Evolutionary conservation across 2,113 vertebrate species (phyloP), one percentile per base, ranked within the genome.

Genomic region (Montifringilla adamsi): DNA sequence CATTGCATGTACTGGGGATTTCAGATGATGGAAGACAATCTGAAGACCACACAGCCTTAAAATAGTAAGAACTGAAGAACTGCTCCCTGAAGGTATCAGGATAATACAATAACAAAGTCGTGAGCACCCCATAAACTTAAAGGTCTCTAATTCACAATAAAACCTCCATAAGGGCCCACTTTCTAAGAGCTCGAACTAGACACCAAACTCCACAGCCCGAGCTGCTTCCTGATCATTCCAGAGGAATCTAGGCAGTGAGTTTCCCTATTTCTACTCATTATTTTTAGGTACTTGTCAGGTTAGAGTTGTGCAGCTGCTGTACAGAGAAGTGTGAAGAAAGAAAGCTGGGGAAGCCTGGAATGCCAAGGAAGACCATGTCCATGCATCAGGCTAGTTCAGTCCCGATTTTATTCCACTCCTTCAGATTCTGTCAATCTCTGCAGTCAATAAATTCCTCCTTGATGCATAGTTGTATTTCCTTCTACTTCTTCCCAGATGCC

Each of bases 131-230:
- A 3, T 53, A 55, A 89, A 33, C 16, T 46, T 88, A 43, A 46
- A 64, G 13, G 46, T 74, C 49, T 93, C 78, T 88, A 19, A 37
- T 66, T 85, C 35, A 70, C 14, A 73, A 14, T 37, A 67, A 86
- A 55, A 41, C 28, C 23, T 56, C 27, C 7, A 30, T 11, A 80
- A 80, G 7, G 33, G 10, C 23, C 11, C 7, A 37, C 2, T 73
- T 91, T 85, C 78, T 87, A 18, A 46, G 80, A 62, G 30, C 23
- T 77, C 18, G 18, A 21, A 50, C 23, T 23, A 67, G 27, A 67
- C 26, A 37, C 11, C 10, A 55, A 37, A 9, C 11, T 84, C 49
- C 46, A 70, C 8, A 27, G 5, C 52, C 15, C 0, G 0, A 55
- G 31, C 19, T 91, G 69, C 27, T n/a, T 50, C 9, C 11, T 53